Evolutionary conservation across 2,797 vertebrate species (phyloP).

Genomic region (Lates japonicus): DNA sequence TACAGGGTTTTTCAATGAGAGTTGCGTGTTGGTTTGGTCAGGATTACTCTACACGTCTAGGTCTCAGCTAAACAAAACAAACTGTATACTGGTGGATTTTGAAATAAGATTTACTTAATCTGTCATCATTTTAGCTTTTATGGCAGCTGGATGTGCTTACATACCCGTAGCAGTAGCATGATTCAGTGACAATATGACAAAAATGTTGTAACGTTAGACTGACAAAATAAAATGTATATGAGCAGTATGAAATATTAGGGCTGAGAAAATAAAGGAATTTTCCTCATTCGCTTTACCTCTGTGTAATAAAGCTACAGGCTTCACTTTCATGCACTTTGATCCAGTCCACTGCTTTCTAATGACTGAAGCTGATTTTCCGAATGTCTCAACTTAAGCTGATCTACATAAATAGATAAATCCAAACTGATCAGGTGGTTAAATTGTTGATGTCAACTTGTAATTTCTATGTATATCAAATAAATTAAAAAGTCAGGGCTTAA

Average conservation of each 20-base stretch:
- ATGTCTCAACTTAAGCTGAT: conserved; percentile 52
- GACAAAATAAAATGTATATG: conserved; percentile 13
- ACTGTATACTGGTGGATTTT: background rate
- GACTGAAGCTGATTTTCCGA: conserved; percentile 39
- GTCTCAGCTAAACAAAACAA: conserved; percentile 5
- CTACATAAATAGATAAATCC: conserved; percentile 55
- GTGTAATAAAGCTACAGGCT: conserved; percentile 26
- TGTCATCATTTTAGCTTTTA: background rate
- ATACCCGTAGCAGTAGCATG: background rate
- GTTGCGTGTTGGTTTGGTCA: background rate
- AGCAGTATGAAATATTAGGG: conserved; percentile 8
- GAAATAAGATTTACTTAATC: background rate
- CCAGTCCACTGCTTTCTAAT: conserved; percentile 28
- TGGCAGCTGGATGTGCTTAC: background rate
- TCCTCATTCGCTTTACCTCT: conserved; percentile 14
- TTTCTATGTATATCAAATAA: conserved; percentile 49
- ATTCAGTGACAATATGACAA: background rate
- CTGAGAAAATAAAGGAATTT: conserved; percentile 20
- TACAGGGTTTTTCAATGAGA: conserved; percentile 12
- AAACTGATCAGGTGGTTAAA: conserved; percentile 55
- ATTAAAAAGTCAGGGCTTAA: conserved; percentile 60
- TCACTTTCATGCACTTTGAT: conserved; percentile 49
- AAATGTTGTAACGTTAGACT: background rate
- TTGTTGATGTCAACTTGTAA: conserved; percentile 42
- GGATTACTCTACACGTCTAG: background rate